These are phyloP conservation scores for Xyrauchen texanus DNA, from an alignment of 2,113 vertebrate species.

Conservation along the genomic window DNA sequence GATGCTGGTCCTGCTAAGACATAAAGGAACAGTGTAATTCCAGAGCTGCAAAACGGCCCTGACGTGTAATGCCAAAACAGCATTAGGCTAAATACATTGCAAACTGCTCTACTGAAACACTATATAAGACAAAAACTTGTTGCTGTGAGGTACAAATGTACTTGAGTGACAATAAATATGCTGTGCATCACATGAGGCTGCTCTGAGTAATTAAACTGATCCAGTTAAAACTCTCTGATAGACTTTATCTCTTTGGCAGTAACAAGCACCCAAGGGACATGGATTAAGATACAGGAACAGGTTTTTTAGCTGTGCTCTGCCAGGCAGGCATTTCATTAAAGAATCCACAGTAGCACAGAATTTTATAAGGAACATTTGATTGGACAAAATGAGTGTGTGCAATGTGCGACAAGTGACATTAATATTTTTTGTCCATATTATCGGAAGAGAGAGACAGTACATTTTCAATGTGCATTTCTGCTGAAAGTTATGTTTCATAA, in stretches of 20 bases:
- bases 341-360: neutral
- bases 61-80: neutral
- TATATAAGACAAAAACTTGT: neutral
- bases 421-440: too few relatives aligned
- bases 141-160: slow-evolving; percentile 33
- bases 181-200: slow-evolving; percentile 33
- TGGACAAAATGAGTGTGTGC: too few relatives aligned
- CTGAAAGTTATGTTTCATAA: too few relatives aligned
- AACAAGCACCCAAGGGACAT: slow-evolving; percentile 41
- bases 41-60: neutral
- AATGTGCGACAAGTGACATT: too few relatives aligned
- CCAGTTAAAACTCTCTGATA: slow-evolving; percentile 49
- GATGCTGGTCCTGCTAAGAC: too few relatives aligned
- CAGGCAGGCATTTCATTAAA: slow-evolving; percentile 7
- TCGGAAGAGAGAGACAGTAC: too few relatives aligned
- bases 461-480: too few relatives aligned
- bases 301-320: neutral
- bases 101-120: slow-evolving; percentile 3
- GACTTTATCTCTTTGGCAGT: slow-evolving; percentile 48
- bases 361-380: too few relatives aligned
- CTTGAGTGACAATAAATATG: slow-evolving; percentile 43
- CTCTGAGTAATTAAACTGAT: slow-evolving; percentile 53
- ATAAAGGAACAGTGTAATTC: too few relatives aligned
- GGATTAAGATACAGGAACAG: slow-evolving; percentile 27
- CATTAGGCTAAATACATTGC: neutral